These are phyloP conservation scores for Andricus quercusramuli DNA, from an alignment of 2,888 invertebrate species.

Conservation along the genomic window DNA sequence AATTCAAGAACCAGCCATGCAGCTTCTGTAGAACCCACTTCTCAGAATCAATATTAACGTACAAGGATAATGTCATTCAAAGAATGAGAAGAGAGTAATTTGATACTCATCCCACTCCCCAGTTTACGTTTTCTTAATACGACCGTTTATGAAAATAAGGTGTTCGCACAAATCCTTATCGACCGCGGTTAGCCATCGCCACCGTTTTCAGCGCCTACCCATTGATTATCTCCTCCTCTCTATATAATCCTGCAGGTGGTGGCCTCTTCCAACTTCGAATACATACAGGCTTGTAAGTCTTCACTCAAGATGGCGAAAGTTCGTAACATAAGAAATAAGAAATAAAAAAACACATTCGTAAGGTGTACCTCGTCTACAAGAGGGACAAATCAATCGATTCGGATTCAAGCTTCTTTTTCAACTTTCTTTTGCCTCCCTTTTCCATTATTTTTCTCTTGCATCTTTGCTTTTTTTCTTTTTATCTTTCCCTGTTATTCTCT, in stretches of 20 bases:
- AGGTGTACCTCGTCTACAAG: not conserved
- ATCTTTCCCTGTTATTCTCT: conserved; percentile 12
- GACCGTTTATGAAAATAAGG: conserved; percentile 40
- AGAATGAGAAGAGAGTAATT: conserved; percentile 13
- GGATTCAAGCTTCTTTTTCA: not conserved
- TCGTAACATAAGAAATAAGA: not conserved
- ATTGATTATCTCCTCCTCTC: conserved; percentile 36
- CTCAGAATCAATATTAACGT: conserved; percentile 3
- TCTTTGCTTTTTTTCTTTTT: conserved; percentile 24
- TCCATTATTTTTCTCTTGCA: conserved; percentile 9
- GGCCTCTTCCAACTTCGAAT: conserved; percentile 14
- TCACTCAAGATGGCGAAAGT: conserved; percentile 20
- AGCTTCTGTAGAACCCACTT: not conserved
- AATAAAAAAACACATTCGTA: conserved; percentile 7
- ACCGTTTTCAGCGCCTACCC: conserved; percentile 36
- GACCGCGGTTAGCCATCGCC: conserved; percentile 33
- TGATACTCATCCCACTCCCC: not conserved
- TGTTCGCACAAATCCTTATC: conserved; percentile 39
- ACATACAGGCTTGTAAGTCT: conserved; percentile 2
- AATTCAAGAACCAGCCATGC: not conserved
- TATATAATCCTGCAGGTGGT: conserved; percentile 30
- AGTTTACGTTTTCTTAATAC: conserved; percentile 31
- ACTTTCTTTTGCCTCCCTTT: conserved; percentile 13
- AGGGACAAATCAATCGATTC: conserved; percentile 28
- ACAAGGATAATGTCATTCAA: conserved; percentile 33